A percentile compares a stretch with the other conserved stretches of the same genome.
Conservation (phyloP, 2,113 vertebrate species). For the Mustela nigripes region DNA sequence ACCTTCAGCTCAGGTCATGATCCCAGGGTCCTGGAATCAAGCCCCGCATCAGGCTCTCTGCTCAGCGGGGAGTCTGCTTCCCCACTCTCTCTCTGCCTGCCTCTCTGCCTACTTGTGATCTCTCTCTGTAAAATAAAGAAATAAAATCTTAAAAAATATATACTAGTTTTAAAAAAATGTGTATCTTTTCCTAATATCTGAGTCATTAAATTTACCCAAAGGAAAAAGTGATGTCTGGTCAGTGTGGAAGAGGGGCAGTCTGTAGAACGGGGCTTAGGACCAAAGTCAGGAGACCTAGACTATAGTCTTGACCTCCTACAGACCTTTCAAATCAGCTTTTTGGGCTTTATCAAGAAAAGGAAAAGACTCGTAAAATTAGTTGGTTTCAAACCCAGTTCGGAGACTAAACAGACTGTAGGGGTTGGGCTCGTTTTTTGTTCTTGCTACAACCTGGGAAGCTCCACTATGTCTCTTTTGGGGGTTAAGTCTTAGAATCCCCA, state of each 20-base stretch:
- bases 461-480: neutral
- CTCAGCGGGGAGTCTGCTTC: too few species aligned
- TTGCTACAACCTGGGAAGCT: neutral
- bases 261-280: neutral
- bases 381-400: neutral
- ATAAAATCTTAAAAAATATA: neutral
- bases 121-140: neutral
- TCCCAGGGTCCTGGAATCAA: too few species aligned
- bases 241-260: neutral
- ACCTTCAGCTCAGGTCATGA: too few species aligned
- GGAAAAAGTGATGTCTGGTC: neutral
- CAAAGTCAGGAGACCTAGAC: neutral
- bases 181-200: conserved; percentile 8
- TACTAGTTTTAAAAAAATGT: neutral
- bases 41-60: too few species aligned
- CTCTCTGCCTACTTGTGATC: too few species aligned
- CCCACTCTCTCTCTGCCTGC: too few species aligned
- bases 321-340: neutral
- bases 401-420: neutral
- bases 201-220: conserved; percentile 23
- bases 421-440: neutral
- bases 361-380: neutral
- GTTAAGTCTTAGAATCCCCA: neutral
- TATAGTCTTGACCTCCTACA: neutral
- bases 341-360: neutral